Percentiles rank a stretch among this genome's conserved stretches.
Conservation (phyloP, 2,113 vertebrate genomes). For the Myotis brandtii region DNA sequence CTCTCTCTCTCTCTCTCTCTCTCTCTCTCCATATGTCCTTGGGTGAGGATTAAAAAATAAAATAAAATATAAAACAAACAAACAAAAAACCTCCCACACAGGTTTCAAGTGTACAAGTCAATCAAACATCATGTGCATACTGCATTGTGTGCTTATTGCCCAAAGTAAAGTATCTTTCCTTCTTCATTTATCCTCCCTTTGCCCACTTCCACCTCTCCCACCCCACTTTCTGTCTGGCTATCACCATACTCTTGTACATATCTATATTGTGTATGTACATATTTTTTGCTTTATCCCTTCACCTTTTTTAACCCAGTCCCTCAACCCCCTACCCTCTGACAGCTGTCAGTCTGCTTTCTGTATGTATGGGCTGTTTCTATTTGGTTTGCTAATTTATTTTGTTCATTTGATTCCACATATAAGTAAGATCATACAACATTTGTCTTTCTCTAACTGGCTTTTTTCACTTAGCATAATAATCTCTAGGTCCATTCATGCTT, state of each 20-base stretch:
- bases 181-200: neutral
- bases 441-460: neutral
- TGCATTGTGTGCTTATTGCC: neutral
- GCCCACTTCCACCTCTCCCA: neutral
- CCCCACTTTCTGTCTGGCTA: neutral
- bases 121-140: neutral
- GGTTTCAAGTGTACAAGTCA: neutral
- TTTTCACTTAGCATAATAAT: neutral
- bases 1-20: too few species aligned
- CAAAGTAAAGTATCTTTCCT: neutral
- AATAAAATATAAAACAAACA: too few species aligned
- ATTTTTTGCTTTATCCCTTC: neutral
- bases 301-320: neutral
- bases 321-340: neutral
- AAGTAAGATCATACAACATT: neutral
- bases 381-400: neutral
- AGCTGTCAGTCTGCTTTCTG: neutral
- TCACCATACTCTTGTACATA: neutral
- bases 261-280: neutral
- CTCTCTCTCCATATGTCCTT: too few species aligned
- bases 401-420: neutral
- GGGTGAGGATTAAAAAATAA: too few species aligned
- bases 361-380: neutral
- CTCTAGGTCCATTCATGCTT: neutral
- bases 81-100: too few species aligned